Evolutionary conservation across 2,797 vertebrate species (phyloP).

Genomic region (Ptychadena robeensis): DNA sequence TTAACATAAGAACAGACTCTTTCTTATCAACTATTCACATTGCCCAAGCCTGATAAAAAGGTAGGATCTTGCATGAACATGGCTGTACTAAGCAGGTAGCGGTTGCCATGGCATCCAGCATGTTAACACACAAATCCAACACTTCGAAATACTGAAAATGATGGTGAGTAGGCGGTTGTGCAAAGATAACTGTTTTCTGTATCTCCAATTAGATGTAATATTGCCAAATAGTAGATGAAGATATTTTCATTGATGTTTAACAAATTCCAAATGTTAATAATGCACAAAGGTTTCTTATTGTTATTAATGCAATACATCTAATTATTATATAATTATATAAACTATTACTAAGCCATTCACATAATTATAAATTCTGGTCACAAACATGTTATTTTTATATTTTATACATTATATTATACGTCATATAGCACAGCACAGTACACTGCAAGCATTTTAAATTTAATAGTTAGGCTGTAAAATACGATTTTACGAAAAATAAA

Average conservation of each 20-base stretch:
- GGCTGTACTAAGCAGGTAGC: conserved; percentile 40
- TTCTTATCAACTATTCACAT: not conserved
- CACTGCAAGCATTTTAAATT: too few relatives aligned
- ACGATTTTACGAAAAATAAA: too few relatives aligned
- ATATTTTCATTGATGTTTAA: conserved; percentile 26
- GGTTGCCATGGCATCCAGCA: conserved; percentile 55
- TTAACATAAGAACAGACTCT: not conserved
- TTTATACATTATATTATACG: too few relatives aligned
- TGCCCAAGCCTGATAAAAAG: not conserved
- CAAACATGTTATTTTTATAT: too few relatives aligned
- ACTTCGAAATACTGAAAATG: conserved; percentile 49
- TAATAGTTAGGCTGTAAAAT: not conserved
- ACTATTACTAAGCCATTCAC: too few relatives aligned
- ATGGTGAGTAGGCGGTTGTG: conserved; percentile 48
- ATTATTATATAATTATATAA: too few relatives aligned
- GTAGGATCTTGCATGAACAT: not conserved
- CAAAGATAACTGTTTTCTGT: conserved; percentile 33
- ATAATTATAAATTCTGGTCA: too few relatives aligned
- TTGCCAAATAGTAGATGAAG: conserved; percentile 20
- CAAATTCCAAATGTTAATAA: not conserved
- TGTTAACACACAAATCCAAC: conserved; percentile 49
- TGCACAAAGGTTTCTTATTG: not conserved
- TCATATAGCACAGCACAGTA: too few relatives aligned
- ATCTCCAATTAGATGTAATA: conserved; percentile 42
- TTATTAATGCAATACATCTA: not conserved